These are phyloP conservation scores for Eulemur albifrons DNA, from an alignment of 2,797 vertebrate species.

Conservation along the genomic window DNA sequence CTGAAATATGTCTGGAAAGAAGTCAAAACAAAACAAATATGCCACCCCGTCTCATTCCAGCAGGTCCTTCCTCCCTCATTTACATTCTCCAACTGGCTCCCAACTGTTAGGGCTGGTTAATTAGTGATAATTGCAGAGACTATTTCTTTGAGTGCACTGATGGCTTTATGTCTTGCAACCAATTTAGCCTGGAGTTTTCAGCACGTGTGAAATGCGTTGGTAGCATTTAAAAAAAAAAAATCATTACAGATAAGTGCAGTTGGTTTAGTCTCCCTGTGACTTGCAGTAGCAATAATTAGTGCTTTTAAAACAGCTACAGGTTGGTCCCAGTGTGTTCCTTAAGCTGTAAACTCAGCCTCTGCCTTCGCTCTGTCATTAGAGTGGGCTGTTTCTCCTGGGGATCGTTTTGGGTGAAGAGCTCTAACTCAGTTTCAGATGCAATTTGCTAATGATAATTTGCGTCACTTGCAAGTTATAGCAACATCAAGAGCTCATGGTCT, in stretches of 20 bases:
- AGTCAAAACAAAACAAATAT: slow-evolving; percentile 82
- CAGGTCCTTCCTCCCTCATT: slow-evolving; percentile 68
- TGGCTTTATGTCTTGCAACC: slow-evolving; percentile 65
- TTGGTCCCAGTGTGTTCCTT: slow-evolving; percentile 7
- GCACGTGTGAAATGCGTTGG: slow-evolving; percentile 65
- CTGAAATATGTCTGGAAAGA: slow-evolving; percentile 85
- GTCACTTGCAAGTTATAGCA: slow-evolving; percentile 68
- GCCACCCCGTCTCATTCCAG: slow-evolving; percentile 65
- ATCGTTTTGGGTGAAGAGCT: slow-evolving; percentile 41
- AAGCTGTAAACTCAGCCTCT: slow-evolving; percentile 13
- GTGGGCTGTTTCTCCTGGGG: slow-evolving; percentile 23
- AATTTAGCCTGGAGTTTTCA: slow-evolving; percentile 62
- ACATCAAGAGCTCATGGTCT: slow-evolving; percentile 52
- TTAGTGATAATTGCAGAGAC: slow-evolving; percentile 71
- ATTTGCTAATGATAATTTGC: slow-evolving; percentile 60
- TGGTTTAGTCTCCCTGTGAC: slow-evolving; percentile 23
- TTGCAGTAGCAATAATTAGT: background rate
- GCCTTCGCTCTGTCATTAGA: background rate
- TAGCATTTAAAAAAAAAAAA: background rate
- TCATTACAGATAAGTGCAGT: slow-evolving; percentile 17
- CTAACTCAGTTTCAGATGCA: slow-evolving; percentile 62
- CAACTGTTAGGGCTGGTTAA: slow-evolving; percentile 71
- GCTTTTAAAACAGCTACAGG: slow-evolving; percentile 43
- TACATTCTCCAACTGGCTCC: slow-evolving; percentile 74
- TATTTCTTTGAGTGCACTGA: slow-evolving; percentile 69